Evolutionary conservation across 2,113 vertebrate genomes (phyloP), one percentile per base, ranked within the genome.

Genomic region (Mugil cephalus): DNA sequence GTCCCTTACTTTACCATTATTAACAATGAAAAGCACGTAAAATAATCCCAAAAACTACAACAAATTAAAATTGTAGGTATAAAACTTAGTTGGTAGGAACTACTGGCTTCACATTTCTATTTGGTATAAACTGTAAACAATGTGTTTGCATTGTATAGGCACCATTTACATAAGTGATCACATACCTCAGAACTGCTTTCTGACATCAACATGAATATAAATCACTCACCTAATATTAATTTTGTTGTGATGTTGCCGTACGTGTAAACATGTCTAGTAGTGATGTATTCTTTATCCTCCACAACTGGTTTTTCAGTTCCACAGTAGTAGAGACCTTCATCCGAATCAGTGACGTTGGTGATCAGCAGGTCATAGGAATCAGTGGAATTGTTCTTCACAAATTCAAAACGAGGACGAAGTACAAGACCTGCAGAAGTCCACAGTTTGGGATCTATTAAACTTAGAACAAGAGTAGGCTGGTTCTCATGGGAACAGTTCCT

Each of bases 301-400:
- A 39, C 4, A 17, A 0, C 1, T 24, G 45, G 10, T 17, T 34
- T 13, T 61, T 34, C 15, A 17, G 42, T 35, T 61, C 4, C 24
- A 1, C 42, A 61, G 58, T 34, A 61, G 47, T 83, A 88, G 0
- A 83, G 40, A 0, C 74, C 82, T 21, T 62, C 59, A 48, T 79
- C 74, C 46, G 24, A 46, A 46, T 61, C 40, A 35, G 58, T 61
- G 10, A 61, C 0, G 7, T 46, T 61, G 34, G 34, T 45, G 45
- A 61, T 61, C 42, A 46, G 3, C 30, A 61, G 42, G 15, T 61
- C 58, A 35, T 61, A 61, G 10, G 7, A 34, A 19, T 45, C 14
- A 13, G 63, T 69, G 1, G 69, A 69, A 0, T 1, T 0, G 21
- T 84, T 68, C 2, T 11, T 17, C n/a, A 63, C 0, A 9, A 80